Base-by-base conservation (phyloP, 2,888 invertebrate species). In the Ophonus ardosiacus region DNA sequence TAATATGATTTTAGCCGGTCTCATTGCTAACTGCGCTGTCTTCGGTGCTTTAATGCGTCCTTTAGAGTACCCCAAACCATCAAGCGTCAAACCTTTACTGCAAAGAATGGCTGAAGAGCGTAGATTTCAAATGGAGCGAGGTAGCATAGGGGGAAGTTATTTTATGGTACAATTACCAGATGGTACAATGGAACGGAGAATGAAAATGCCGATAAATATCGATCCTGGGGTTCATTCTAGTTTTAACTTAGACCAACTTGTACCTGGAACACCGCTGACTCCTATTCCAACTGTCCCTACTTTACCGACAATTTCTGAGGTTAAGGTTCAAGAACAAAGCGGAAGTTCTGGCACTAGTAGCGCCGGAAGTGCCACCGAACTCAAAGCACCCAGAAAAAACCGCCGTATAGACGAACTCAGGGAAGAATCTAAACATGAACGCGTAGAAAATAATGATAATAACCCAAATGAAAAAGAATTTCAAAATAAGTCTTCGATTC, bases 151-250 rank as follows among this genome's bases (percentile, higher is more conserved):
- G 10, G 97, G 97, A 10, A 97, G 97, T 0, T 97, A 96, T 91
- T 97, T 97, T 90, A 93, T 94, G 92, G 85, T 61, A 1, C 97
- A 98, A 89, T 92, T 97, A 87, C 97, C 97, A 1, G 98, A 98
- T 89, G 98, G 98, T 86, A 96, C 96, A 15, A 96, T 97, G 96
- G 97, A 98, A 90, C 96, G 96, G 89, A 93, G 97, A 89, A 92
- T 96, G 93, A 98, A 98, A 92, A 95, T 97, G 94, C 97, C 97
- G 40, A 93, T 98, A 86, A 98, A 98, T 92, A 95, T 97, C 86
- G 98, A 98, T 92, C 98, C 98, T 4, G 98, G 98, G 80, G 98
- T 98, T 74, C 98, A 98, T 91, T 98, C 97, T 84, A 97, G 97
- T 89, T 94, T 98, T 89, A 97, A 97, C 91, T 92, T 98, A 90